Evolutionary conservation across 2,888 invertebrate species (phyloP), one percentile per base, ranked within the genome.

Genomic region (Julus scanicus): DNA sequence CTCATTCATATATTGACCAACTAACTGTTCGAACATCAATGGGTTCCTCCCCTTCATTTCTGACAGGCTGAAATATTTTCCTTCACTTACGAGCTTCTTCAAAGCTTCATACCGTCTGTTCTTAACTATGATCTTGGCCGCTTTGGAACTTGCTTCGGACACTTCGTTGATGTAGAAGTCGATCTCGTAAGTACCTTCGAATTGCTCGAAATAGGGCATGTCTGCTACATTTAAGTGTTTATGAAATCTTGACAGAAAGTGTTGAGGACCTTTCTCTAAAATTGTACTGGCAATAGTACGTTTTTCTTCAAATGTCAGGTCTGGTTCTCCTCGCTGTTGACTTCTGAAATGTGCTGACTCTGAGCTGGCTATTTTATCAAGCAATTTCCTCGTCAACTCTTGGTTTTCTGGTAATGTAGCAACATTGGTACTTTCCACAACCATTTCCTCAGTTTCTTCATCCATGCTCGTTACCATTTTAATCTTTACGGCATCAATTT

Each of bases 11-110:
- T 96, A 97, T 91, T 95, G 96, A 0, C 98, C 98, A 84, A 99
- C 94, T 90, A 99, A 93, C 91, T 98, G 96, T 90, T 98, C 97
- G 92, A 97, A 99, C 0, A 98, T 92, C 88, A 96, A 93, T 0
- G 98, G 99, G 92, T 97, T 97, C 89, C 99, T 93, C 90, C 95
- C 95, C 95, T 97, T 97, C 98, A 99, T 99, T 93, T 97, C 96
- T 89, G 94, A 95, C 92, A 98, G 98, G 91, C 96, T 96, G 91
- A 99, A 99, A 92, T 98, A 98, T 44, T 94, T 93, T 15, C 94
- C 94, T 89, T 95, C 94, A 87, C 94, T 93, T 71, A 96, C 93
- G 90, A 98, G 92, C 91, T 95, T 94, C 90, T 96, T 94, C 91
- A 98, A 92, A 1, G 97, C 98, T 91, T 95, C 95, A 91, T 95